These are phyloP conservation scores for Vanessa atalanta DNA, from an alignment of 1,140 invertebrate species.

Conservation along the genomic window DNA sequence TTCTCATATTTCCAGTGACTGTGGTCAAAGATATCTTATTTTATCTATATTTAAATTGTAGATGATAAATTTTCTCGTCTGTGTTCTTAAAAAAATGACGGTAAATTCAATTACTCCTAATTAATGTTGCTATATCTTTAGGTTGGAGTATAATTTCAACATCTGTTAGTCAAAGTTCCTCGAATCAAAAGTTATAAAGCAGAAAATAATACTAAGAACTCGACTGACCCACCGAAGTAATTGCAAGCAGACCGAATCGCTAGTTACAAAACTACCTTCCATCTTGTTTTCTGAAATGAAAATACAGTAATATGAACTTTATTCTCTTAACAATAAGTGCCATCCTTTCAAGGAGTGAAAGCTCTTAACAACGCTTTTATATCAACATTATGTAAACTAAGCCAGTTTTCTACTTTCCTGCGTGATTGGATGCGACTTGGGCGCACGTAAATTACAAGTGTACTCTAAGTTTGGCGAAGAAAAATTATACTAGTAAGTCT, in stretches of 20 bases:
- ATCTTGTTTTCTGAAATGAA: constrained; percentile 5
- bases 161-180: not conserved
- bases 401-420: constrained; percentile 12
- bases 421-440: constrained; percentile 2
- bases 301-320: not conserved
- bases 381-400: constrained; percentile 20
- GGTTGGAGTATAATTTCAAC: not conserved
- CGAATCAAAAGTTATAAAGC: constrained; percentile 8
- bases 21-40: too few relatives aligned
- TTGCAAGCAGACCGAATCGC: constrained; percentile 7
- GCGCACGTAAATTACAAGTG: not conserved
- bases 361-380: not conserved
- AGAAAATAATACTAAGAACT: constrained; percentile 23
- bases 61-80: too few relatives aligned
- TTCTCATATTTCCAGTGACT: too few relatives aligned
- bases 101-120: too few relatives aligned
- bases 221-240: constrained; percentile 14
- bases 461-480: not conserved
- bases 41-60: too few relatives aligned
- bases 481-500: too few relatives aligned
- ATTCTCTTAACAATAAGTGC: not conserved
- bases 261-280: not conserved
- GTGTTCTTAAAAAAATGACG: too few relatives aligned
- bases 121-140: too few relatives aligned
- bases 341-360: not conserved